A percentile compares a stretch with the other conserved stretches of the same genome.
These are phyloP conservation scores for Chalcosyrphus nemorum DNA, from an alignment of 2,888 invertebrate species.

Conservation along the genomic window DNA sequence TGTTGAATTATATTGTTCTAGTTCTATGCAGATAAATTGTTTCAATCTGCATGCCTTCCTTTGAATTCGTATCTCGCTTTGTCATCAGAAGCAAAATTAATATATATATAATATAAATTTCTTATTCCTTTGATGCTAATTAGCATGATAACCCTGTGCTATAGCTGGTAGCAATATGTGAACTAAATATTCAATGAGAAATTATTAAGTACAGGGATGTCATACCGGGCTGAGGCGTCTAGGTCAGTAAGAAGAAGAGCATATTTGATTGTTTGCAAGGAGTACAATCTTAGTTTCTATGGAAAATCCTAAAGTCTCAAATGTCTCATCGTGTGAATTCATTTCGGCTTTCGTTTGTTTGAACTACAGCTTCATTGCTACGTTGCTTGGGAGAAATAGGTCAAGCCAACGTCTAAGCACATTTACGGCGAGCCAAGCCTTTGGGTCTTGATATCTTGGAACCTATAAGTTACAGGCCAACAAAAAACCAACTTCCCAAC, in stretches of 20 bases:
- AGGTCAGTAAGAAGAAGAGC: not conserved
- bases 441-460: too few relatives aligned
- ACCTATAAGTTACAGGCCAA: too few relatives aligned
- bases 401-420: too few relatives aligned
- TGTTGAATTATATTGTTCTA: not conserved
- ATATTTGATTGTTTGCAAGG: too few relatives aligned
- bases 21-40: not conserved
- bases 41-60: not conserved
- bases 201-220: not conserved
- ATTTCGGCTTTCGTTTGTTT: too few relatives aligned
- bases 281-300: too few relatives aligned
- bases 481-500: too few relatives aligned
- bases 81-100: conserved; percentile 23
- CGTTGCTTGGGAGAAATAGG: too few relatives aligned
- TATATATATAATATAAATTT: conserved; percentile 8
- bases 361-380: too few relatives aligned
- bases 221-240: not conserved
- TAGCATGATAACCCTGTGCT: conserved; percentile 23
- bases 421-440: too few relatives aligned
- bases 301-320: too few relatives aligned
- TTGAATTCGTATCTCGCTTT: not conserved
- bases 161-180: conserved; percentile 1
- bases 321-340: too few relatives aligned
- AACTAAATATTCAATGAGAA: not conserved
- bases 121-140: conserved; percentile 6